A percentile compares a stretch with the other conserved stretches of the same genome.
Conservation (phyloP, 2,888 invertebrate species). For the Danaus chrysippus region DNA sequence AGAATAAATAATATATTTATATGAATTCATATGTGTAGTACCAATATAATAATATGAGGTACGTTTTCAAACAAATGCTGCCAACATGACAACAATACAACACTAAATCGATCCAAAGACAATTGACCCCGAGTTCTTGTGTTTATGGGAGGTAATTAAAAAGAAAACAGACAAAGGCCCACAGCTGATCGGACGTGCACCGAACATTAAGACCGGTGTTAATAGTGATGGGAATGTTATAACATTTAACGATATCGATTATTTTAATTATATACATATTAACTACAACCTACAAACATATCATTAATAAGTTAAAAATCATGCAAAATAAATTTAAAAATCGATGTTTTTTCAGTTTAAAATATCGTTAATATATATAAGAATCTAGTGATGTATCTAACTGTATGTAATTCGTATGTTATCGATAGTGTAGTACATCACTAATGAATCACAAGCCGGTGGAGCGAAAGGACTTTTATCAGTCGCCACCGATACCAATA, state of each 20-base stretch:
- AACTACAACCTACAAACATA: not conserved
- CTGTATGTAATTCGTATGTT: conserved; percentile 1
- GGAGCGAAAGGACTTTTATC: conserved; percentile 70
- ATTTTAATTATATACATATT: not conserved
- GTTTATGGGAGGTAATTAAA: conserved; percentile 74
- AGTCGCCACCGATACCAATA: conserved; percentile 67
- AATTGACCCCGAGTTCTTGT: conserved; percentile 49
- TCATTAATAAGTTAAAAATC: too few relatives aligned
- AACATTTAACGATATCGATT: conserved; percentile 33
- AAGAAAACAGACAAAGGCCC: conserved; percentile 72
- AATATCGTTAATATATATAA: too few relatives aligned
- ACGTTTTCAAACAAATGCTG: not conserved
- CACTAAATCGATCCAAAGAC: conserved; percentile 36
- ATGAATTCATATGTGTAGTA: not conserved
- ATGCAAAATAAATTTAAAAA: too few relatives aligned
- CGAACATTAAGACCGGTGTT: conserved; percentile 49
- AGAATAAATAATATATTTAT: not conserved
- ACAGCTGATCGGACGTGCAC: conserved; percentile 69
- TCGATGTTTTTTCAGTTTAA: too few relatives aligned
- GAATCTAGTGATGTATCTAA: not conserved
- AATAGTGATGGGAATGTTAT: conserved; percentile 36
- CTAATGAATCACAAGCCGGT: conserved; percentile 56
- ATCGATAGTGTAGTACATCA: conserved; percentile 34
- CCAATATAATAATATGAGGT: conserved; percentile 6
- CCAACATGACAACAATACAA: conserved; percentile 16